These are phyloP conservation scores for Phymanthus crucifer DNA, from an alignment of 92 coral and sea anemone genomes.

Conservation along the genomic window DNA sequence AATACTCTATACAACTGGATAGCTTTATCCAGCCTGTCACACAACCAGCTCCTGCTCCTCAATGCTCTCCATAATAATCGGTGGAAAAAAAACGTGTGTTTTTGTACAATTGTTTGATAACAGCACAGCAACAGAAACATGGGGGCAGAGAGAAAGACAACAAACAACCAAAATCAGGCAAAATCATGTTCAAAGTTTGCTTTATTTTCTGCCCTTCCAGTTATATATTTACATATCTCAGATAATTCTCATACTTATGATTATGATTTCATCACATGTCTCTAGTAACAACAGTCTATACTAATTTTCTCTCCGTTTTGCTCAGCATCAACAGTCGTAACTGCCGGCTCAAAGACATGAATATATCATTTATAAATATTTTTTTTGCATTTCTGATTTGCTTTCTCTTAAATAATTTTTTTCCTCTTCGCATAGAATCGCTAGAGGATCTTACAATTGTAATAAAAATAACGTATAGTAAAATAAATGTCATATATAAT, in stretches of 20 bases:
- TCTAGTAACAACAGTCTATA: background rate
- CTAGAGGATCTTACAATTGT: background rate
- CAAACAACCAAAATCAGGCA: too few species aligned
- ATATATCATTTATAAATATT: background rate
- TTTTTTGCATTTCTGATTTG: background rate
- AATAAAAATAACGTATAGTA: background rate
- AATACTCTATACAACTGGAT: too few species aligned
- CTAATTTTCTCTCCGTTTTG: background rate
- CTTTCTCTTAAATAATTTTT: background rate
- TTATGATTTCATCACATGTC: background rate
- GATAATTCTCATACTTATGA: background rate
- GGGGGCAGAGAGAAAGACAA: too few species aligned
- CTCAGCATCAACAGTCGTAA: too few species aligned
- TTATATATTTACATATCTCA: background rate
- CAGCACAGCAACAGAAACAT: too few species aligned
- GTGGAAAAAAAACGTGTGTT: too few species aligned
- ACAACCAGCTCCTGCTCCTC: too few species aligned
- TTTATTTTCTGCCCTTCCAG: too few species aligned
- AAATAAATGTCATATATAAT: background rate
- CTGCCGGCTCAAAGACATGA: background rate
- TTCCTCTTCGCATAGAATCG: constrained; percentile 10
- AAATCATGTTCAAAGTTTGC: too few species aligned
- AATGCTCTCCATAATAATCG: too few species aligned
- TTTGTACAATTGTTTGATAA: too few species aligned
- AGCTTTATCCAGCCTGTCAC: too few species aligned